A percentile compares a stretch with the other conserved stretches of the same genome.
Evolutionary conservation across 2,888 invertebrate genomes (phyloP).

Genomic region (Caenorhabditis japonica): DNA sequence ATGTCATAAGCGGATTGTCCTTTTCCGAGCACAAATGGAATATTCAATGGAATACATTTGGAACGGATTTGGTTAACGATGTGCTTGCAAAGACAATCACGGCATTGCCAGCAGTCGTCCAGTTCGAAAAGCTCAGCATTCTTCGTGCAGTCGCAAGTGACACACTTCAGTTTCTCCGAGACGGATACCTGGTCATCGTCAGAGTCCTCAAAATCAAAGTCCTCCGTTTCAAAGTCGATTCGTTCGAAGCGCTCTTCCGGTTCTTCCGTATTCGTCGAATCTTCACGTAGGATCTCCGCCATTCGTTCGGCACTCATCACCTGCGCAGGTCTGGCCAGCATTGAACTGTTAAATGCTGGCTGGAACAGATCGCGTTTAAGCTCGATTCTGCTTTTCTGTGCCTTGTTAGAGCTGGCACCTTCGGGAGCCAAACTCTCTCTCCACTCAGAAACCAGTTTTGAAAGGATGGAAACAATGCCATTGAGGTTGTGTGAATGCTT

Average conservation of each 20-base stretch:
- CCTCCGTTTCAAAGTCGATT: conserved; percentile 47
- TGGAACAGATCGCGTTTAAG: conserved; percentile 32
- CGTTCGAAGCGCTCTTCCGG: conserved; percentile 56
- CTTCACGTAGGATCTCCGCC: conserved; percentile 51
- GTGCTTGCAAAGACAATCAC: conserved; percentile 51
- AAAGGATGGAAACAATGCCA: conserved; percentile 21
- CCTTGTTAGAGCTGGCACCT: conserved; percentile 23
- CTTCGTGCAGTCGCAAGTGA: conserved; percentile 44
- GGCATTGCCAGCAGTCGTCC: conserved; percentile 66
- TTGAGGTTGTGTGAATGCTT: conserved; percentile 29
- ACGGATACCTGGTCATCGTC: conserved; percentile 14
- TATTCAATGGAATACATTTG: conserved; percentile 52
- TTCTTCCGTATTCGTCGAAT: conserved; percentile 23
- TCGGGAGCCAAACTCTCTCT: conserved; percentile 32
- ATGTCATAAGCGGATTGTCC: conserved; percentile 55
- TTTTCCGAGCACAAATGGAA: conserved; percentile 54
- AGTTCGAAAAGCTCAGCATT: conserved; percentile 62
- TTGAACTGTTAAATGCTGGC: conserved; percentile 32
- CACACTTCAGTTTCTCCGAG: conserved; percentile 46
- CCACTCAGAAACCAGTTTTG: conserved; percentile 46
- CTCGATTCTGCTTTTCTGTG: conserved; percentile 38
- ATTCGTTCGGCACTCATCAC: conserved; percentile 53
- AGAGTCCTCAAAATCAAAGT: conserved; percentile 40
- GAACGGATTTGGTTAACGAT: conserved; percentile 53
- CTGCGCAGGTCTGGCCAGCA: conserved; percentile 17